Evolutionary conservation across 2,113 vertebrate species (phyloP).

Genomic region (Mus pahari): DNA sequence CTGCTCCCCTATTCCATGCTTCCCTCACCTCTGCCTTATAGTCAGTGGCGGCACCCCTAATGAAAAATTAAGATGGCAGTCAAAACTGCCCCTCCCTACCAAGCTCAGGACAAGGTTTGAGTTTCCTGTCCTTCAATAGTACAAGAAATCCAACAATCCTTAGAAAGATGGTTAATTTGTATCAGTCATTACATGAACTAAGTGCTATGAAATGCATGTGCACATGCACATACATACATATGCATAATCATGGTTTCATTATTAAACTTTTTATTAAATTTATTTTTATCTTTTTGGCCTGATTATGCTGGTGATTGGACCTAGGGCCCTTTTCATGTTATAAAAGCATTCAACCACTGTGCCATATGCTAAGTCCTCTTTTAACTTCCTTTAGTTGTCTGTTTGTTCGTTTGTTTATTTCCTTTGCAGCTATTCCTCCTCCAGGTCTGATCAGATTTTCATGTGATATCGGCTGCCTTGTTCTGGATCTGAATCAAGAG

Average conservation of each 20-base stretch:
- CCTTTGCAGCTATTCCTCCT: background rate
- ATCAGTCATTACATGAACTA: background rate
- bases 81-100: background rate
- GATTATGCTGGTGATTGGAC: background rate
- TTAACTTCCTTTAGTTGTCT: background rate
- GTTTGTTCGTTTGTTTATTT: background rate
- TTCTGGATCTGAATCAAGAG: background rate
- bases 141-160: background rate
- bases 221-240: too few relatives aligned
- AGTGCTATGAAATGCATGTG: background rate
- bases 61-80: background rate
- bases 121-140: background rate
- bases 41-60: background rate
- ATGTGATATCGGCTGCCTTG: background rate
- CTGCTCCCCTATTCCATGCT: background rate
- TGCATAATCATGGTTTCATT: background rate
- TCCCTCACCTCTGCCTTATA: background rate
- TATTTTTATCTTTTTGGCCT: background rate
- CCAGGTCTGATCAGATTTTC: background rate
- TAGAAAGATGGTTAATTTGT: background rate
- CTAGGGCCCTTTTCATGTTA: too few relatives aligned
- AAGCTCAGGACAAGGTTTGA: background rate
- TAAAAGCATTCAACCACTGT: too few relatives aligned
- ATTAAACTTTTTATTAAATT: background rate
- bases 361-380: background rate